A percentile compares a stretch with the other conserved stretches of the same genome.
phyloP scores from a whole-genome alignment of 1,140 invertebrate species.

The Caenorhabditis latens region DNA sequence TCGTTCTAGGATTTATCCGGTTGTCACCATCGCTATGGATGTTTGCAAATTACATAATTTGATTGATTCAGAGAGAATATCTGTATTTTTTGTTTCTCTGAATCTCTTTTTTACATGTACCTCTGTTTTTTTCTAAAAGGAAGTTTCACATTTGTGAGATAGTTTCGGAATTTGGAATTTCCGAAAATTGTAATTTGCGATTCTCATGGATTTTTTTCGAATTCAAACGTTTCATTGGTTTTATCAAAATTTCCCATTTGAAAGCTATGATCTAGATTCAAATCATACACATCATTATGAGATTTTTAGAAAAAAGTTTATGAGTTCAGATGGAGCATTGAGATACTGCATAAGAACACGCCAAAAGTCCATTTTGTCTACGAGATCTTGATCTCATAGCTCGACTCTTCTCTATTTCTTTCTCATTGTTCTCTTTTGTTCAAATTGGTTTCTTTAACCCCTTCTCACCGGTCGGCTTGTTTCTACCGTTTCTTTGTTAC shows the following conservation, averaged over 20 bases:
- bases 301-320: conserved; percentile 20
- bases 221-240: too few species aligned
- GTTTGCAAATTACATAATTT: background rate
- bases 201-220: too few species aligned
- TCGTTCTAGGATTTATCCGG: conserved; percentile 28
- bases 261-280: background rate
- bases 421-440: conserved; percentile 24
- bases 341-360: conserved; percentile 12
- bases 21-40: conserved; percentile 31
- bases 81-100: too few species aligned
- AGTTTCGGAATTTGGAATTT: too few species aligned
- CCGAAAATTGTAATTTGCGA: too few species aligned
- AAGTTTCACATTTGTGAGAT: too few species aligned
- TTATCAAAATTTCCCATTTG: background rate
- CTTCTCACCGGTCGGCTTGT: conserved; percentile 24
- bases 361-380: background rate
- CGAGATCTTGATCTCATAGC: background rate
- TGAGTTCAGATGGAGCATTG: conserved; percentile 43
- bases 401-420: conserved; percentile 1
- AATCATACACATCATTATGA: conserved; percentile 3
- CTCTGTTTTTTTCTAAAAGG: too few species aligned
- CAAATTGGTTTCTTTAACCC: conserved; percentile 6
- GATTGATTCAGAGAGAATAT: background rate
- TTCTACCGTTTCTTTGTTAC: conserved; percentile 11
- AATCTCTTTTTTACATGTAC: too few species aligned